Conservation (phyloP, 2,888 invertebrate genomes). For the Cylindroiulus punctatus region DNA sequence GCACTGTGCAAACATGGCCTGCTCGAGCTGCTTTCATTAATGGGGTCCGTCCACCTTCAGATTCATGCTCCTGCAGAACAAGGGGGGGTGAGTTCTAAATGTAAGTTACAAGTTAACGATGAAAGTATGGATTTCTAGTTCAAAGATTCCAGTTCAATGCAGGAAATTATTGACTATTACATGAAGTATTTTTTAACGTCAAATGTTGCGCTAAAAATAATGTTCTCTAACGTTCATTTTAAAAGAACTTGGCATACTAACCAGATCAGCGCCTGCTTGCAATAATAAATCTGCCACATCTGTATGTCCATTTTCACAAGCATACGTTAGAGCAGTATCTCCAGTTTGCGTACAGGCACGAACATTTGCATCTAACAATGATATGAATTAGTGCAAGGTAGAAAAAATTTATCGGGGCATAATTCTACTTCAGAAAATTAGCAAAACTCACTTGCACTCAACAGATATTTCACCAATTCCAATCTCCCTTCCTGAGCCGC, state of each 20-base stretch:
- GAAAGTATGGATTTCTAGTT: too few species aligned
- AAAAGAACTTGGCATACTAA: conserved; percentile 64
- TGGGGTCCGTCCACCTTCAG: conserved; percentile 96
- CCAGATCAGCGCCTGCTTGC: conserved; percentile 87
- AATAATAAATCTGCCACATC: conserved; percentile 94
- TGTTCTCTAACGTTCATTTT: too few species aligned
- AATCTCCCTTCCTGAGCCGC: conserved; percentile 98
- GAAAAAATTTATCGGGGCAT: not conserved
- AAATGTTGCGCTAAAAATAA: too few species aligned
- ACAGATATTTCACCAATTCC: conserved; percentile 87
- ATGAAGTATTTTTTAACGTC: too few species aligned
- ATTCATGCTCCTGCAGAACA: conserved; percentile 82
- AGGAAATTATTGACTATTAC: too few species aligned
- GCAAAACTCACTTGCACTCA: conserved; percentile 72
- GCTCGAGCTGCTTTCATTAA: conserved; percentile 98
- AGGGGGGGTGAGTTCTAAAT: not conserved
- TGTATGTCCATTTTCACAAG: conserved; percentile 98
- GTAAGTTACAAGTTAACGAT: not conserved
- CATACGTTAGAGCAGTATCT: conserved; percentile 95
- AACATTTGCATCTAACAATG: conserved; percentile 77
- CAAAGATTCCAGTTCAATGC: not conserved
- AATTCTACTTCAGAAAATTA: not conserved
- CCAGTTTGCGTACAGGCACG: conserved; percentile 94
- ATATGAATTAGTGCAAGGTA: not conserved
- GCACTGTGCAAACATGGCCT: conserved; percentile 94